These are phyloP conservation scores for Tenthredo livida DNA, from an alignment of 2,888 invertebrate species.

Conservation along the genomic window DNA sequence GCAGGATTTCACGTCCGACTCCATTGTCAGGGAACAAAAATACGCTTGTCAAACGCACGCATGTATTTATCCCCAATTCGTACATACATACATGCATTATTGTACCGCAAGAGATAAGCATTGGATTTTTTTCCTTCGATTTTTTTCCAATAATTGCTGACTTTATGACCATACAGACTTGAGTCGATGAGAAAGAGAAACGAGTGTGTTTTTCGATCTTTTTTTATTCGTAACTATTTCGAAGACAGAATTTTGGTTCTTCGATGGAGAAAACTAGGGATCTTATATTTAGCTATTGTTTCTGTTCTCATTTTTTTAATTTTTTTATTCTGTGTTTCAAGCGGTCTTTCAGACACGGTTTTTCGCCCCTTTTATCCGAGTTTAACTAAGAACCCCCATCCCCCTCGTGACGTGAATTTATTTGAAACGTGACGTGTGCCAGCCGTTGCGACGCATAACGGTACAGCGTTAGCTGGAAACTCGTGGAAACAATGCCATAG, in stretches of 20 bases:
- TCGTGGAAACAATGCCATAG: constrained; percentile 11
- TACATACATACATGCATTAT: background rate
- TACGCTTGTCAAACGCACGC: constrained; percentile 8
- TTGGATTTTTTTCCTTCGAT: background rate
- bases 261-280: background rate
- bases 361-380: background rate
- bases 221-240: background rate
- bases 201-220: background rate
- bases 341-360: background rate
- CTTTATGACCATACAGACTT: background rate
- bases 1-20: background rate
- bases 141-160: background rate
- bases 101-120: background rate
- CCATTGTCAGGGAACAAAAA: background rate
- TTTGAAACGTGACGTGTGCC: constrained; percentile 22
- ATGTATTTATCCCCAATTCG: background rate
- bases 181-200: background rate
- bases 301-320: background rate
- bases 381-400: background rate
- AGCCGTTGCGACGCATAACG: background rate
- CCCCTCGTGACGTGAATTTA: constrained; percentile 2
- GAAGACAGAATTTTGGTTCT: background rate
- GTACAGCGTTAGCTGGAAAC: background rate
- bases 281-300: background rate
- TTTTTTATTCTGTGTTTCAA: background rate